Evolutionary conservation across 2,797 vertebrate species (phyloP).

Genomic region (Huso huso): DNA sequence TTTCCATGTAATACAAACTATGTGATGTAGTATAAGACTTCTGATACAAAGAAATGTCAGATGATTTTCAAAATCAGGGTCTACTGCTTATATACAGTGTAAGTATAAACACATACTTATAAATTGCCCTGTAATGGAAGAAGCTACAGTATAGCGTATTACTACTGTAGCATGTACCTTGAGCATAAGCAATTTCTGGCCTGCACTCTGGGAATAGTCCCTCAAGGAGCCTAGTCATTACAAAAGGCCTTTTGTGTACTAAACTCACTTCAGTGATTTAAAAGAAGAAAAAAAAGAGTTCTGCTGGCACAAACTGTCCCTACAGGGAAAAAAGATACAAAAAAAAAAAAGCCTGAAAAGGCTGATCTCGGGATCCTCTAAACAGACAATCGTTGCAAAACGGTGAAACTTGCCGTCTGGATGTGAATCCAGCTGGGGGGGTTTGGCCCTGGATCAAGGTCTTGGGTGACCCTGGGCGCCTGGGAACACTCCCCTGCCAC

Average conservation of each 20-base stretch:
- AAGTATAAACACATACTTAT: no score
- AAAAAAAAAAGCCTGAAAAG: background rate
- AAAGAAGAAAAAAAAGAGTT: slow-evolving; percentile 4
- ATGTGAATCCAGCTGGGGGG: background rate
- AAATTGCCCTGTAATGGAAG: no score
- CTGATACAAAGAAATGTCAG: no score
- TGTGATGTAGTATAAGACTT: no score
- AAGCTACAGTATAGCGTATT: no score
- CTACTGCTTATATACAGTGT: no score
- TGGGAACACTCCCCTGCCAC: background rate
- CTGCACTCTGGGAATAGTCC: background rate
- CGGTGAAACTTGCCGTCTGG: slow-evolving; percentile 2
- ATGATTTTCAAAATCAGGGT: no score
- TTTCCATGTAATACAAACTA: no score
- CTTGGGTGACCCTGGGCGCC: background rate
- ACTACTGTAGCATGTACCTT: background rate
- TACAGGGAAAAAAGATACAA: background rate
- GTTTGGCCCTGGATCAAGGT: background rate
- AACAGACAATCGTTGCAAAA: slow-evolving; percentile 12
- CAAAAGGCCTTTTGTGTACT: background rate
- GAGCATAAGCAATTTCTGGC: background rate
- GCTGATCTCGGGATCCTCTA: background rate
- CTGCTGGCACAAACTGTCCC: background rate
- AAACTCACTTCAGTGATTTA: slow-evolving; percentile 1
- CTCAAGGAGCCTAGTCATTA: background rate